Evolutionary conservation across 1,140 invertebrate species (phyloP), one percentile per base, ranked within the genome.

Genomic region (Scaptodrosophila lebanonensis): DNA sequence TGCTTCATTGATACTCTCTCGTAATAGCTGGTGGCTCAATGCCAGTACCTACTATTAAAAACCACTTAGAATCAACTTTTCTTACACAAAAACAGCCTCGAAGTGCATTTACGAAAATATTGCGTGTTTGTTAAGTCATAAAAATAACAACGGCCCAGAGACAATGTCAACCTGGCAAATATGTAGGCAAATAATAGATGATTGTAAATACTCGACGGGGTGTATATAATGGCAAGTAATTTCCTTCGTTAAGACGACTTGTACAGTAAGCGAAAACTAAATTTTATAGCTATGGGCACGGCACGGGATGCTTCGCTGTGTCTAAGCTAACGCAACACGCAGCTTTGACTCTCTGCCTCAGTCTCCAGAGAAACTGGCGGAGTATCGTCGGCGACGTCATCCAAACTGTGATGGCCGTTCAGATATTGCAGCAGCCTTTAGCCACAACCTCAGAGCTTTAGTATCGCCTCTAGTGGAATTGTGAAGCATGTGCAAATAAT

Each of bases 61-160:
- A 49, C 45, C 73, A 77, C 63, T 77, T 77, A 79, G 59, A 61
- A 50, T 64, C 47, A 40, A 22, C 35, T 27, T 18, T 25, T 27
- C 40, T 15, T 44, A 33, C 22, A 25, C 3, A 25, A 25, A 25
- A 25, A 3, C 8, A 25, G 33, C 22, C 35, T 38, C 27, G 44
- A 58, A 66, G 58, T 77, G 72, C 67, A 79, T 50, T 79, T 32
- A 42, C 49, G 17, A 57, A 60, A 53, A 56, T 66, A 30, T 79
- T 72, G 72, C 72, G 72, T 77, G 73, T 56, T 64, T 44, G 44
- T 9, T 9, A 32, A 38, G 53, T 60, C 49, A 60, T 66, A 54
- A 47, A 73, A 64, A 64, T 22, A 48, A 33, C 47, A 52, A 35
- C n/a, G 43, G 5, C 29, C 13, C 17, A 20, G 48, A 42, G 57